Base-by-base conservation (phyloP, 2,888 invertebrate genomes). In the Drosophila siamana region DNA sequence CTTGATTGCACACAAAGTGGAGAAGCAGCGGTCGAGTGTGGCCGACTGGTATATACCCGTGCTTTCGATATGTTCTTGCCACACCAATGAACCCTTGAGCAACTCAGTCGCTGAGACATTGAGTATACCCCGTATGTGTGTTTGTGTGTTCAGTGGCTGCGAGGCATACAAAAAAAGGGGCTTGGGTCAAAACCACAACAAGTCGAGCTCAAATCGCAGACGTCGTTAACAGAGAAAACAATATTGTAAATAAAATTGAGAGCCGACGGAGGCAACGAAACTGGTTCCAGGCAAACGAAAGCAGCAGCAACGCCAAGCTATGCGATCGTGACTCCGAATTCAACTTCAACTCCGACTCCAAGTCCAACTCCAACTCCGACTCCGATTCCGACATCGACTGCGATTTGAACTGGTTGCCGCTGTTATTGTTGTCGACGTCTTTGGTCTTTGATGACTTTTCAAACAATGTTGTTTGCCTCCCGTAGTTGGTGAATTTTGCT, bases 161-260 rank as follows among this genome's bases (percentile, higher is more conserved):
- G 13, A 7, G 15, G 36, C 15, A 22, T 28, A n/a, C n/a, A n/a
- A n/a, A 33, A 87, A 87, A 84, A 78, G 83, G 87, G 89, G 87
- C 83, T 84, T 88, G 89, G 83, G 83, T 84, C 83, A 84, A 84
- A 80, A 86, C 80, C 80, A 76, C 82, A 82, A 69, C 81, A 80
- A 56, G 4, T 24, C 43, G 57, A 59, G 38, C 66, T 70, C 70
- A 60, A 65, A 57, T 76, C 64, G 65, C 57, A 66, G 62, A 48
- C 57, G 86, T 80, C 85, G 83, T 77, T 80, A 88, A 88, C 88
- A 78, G 87, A 74, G 87, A 88, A 88, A 88, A 84, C 89, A 84
- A 88, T 84, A 84, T 84, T 84, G 87, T 84, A 84, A 84, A 84
- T 87, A 84, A 84, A 88, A 87, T 88, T 83, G 86, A 74, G 85